phyloP scores from a whole-genome alignment of 2,888 invertebrate species.

The Acrobeloides nanus region DNA sequence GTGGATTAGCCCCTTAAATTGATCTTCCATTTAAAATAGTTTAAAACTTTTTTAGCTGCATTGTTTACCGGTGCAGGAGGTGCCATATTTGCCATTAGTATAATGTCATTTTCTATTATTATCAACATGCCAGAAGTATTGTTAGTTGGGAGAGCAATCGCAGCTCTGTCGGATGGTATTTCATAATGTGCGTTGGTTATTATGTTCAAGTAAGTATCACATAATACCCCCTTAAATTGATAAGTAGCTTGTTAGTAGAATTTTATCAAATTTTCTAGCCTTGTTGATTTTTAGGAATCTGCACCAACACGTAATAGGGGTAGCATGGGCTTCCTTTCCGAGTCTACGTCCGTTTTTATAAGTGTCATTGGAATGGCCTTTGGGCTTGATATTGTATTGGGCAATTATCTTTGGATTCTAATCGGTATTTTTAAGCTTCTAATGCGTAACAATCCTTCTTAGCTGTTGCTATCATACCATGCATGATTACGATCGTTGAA shows the following conservation, averaged over 20 bases:
- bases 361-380: conserved; percentile 35
- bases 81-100: too few relatives aligned
- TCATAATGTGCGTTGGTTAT: conserved; percentile 35
- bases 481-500: conserved; percentile 26
- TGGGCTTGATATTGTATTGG: conserved; percentile 28
- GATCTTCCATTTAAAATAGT: too few relatives aligned
- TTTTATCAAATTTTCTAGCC: too few relatives aligned
- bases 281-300: conserved; percentile 36
- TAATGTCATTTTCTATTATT: conserved; percentile 9
- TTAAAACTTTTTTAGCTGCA: too few relatives aligned
- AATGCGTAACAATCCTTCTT: too few relatives aligned
- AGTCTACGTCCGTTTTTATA: conserved; percentile 27
- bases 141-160: conserved; percentile 27
- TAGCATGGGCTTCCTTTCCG: conserved; percentile 28
- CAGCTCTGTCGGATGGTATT: conserved; percentile 27
- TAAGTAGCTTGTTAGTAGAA: too few relatives aligned
- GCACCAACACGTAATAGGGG: conserved; percentile 31
- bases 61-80: too few relatives aligned
- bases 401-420: too few relatives aligned
- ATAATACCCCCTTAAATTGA: too few relatives aligned
- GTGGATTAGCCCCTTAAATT: too few relatives aligned
- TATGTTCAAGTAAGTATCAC: too few relatives aligned
- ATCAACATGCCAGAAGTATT: conserved; percentile 25
- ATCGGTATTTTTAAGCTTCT: too few relatives aligned
- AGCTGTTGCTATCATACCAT: conserved; percentile 30